Conservation (phyloP, 2,113 vertebrate species). For the zebrafish (Danio rerio) region DNA sequence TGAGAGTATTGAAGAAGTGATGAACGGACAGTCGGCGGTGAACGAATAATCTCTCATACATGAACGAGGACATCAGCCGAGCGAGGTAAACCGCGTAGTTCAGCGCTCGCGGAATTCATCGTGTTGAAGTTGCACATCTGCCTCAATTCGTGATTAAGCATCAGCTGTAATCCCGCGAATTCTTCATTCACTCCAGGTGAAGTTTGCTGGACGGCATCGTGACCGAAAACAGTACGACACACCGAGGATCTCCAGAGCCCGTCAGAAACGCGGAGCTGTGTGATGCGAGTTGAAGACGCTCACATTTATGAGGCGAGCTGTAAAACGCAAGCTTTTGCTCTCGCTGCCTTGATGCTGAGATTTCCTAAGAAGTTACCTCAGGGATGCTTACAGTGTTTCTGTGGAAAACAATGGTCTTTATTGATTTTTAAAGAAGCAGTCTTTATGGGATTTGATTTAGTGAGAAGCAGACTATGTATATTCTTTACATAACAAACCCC, state of each 20-base stretch:
- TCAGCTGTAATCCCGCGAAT: constrained; percentile 25
- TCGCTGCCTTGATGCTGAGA: background rate
- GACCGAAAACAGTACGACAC: background rate
- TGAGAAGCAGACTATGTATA: background rate
- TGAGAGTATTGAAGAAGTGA: constrained; percentile 55
- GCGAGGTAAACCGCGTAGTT: constrained; percentile 60
- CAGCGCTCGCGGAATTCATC: constrained; percentile 33
- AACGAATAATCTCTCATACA: constrained; percentile 49
- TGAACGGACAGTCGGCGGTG: constrained; percentile 47
- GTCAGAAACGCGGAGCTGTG: constrained; percentile 3
- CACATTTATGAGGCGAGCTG: background rate
- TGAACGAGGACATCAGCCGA: constrained; percentile 65
- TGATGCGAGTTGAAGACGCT: constrained; percentile 22
- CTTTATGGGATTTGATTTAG: background rate
- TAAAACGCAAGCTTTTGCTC: constrained; percentile 14
- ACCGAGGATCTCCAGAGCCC: constrained; percentile 9
- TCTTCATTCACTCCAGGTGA: constrained; percentile 35
- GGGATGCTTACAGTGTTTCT: background rate
- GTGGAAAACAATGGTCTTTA: constrained; percentile 4
- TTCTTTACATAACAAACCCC: background rate
- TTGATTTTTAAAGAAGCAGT: background rate
- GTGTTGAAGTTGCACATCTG: background rate
- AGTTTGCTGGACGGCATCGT: constrained; percentile 34
- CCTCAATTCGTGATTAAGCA: background rate
- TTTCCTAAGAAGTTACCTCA: background rate